Evolutionary conservation across 2,888 invertebrate species (phyloP).

Genomic region (Lepidochitona cinerea): DNA sequence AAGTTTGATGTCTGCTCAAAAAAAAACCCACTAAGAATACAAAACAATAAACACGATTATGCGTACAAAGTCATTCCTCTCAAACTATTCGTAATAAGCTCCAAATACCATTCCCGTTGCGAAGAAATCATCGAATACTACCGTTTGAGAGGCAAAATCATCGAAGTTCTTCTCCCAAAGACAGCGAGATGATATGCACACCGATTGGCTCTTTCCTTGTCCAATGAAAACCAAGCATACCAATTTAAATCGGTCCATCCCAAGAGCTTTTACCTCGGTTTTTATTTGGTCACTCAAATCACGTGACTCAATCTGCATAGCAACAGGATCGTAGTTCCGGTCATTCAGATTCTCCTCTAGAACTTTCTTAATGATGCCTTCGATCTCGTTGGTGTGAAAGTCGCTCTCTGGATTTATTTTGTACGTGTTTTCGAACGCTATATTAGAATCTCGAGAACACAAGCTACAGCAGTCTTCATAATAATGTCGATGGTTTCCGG

Average conservation of each 20-base stretch:
- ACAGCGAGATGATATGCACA: constrained; percentile 54
- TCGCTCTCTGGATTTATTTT: constrained; percentile 49
- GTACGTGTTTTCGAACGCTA: constrained; percentile 58
- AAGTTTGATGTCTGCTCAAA: too few species aligned
- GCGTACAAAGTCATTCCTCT: too few species aligned
- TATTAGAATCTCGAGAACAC: constrained; percentile 3
- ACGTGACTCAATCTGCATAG: constrained; percentile 46
- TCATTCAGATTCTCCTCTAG: constrained; percentile 49
- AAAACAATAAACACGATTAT: too few species aligned
- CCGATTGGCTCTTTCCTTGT: constrained; percentile 45
- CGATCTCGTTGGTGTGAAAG: constrained; percentile 39
- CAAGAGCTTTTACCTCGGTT: constrained; percentile 50
- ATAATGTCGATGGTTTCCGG: not conserved
- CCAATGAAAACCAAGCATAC: constrained; percentile 52
- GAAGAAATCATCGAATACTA: constrained; percentile 42
- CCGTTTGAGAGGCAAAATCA: constrained; percentile 46
- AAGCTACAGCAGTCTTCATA: not conserved
- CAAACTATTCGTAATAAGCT: constrained; percentile 50
- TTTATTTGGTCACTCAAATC: constrained; percentile 54
- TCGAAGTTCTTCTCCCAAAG: constrained; percentile 57
- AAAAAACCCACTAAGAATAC: too few species aligned
- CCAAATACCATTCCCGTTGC: constrained; percentile 58
- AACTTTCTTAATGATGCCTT: constrained; percentile 41
- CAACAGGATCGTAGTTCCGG: constrained; percentile 40
- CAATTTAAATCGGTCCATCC: constrained; percentile 52